These are phyloP conservation scores for Stegophylla sp. DNA, from an alignment of 2,888 invertebrate species.

Conservation along the genomic window DNA sequence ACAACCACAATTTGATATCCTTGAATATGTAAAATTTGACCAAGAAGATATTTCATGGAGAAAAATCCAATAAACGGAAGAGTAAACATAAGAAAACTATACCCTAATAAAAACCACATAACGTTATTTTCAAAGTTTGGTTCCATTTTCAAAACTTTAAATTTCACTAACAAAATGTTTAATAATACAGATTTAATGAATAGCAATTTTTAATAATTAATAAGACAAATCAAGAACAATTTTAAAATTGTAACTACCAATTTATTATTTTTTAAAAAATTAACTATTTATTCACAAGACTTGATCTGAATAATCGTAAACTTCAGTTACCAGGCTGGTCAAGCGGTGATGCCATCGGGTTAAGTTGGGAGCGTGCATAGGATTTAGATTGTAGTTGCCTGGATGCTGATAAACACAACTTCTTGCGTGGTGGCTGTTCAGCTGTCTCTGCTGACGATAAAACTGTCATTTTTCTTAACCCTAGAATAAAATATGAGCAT, in stretches of 20 bases:
- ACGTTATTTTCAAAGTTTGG: constrained; percentile 27
- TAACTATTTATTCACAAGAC: constrained; percentile 26
- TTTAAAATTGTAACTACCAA: constrained; percentile 1
- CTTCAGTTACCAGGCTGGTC: constrained; percentile 61
- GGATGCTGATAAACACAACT: constrained; percentile 65
- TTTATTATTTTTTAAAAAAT: background rate
- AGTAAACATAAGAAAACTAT: constrained; percentile 55
- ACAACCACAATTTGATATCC: constrained; percentile 55
- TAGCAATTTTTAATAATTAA: constrained; percentile 16
- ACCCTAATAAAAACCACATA: constrained; percentile 51
- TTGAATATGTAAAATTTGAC: constrained; percentile 39
- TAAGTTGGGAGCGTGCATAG: constrained; percentile 56
- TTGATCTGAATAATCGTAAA: constrained; percentile 41
- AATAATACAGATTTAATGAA: constrained; percentile 44
- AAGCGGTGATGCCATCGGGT: constrained; percentile 62
- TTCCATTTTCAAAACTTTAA: constrained; percentile 42
- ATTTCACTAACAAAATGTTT: constrained; percentile 16
- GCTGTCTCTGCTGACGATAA: constrained; percentile 67
- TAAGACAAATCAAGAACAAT: constrained; percentile 34
- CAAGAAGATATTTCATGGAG: constrained; percentile 47
- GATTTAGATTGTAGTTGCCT: constrained; percentile 61
- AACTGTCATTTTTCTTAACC: constrained; percentile 68
- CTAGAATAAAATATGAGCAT: constrained; percentile 62
- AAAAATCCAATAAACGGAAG: constrained; percentile 49
- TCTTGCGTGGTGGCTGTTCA: constrained; percentile 67